Percentiles rank a stretch among this genome's conserved stretches.
These are phyloP conservation scores for Solenopsis fugax DNA, from an alignment of 1,140 invertebrate genomes.

Conservation along the genomic window DNA sequence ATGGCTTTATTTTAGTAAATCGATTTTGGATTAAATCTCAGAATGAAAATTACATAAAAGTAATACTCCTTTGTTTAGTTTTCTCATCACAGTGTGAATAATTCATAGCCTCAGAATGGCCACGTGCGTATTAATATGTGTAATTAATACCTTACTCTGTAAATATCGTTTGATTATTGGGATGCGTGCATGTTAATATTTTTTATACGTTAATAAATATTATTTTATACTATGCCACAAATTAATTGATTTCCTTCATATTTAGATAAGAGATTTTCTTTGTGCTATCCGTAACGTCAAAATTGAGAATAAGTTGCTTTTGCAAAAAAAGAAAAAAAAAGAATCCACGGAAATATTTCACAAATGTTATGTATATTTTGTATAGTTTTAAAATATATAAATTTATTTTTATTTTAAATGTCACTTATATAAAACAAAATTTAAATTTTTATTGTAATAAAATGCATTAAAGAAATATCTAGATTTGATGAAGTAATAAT, in stretches of 20 bases:
- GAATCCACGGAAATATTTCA: background rate
- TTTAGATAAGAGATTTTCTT: background rate
- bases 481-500: background rate
- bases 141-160: conserved; percentile 67
- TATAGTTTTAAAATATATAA: background rate
- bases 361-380: background rate
- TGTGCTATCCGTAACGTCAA: background rate
- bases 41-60: conserved; percentile 3
- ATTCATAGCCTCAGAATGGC: background rate
- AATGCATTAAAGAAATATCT: background rate
- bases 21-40: background rate
- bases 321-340: background rate
- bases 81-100: background rate
- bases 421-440: background rate
- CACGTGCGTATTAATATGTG: conserved; percentile 39
- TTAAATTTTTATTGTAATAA: background rate
- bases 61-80: conserved; percentile 9
- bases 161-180: conserved; percentile 65
- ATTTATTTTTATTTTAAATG: conserved; percentile 5
- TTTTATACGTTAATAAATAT: conserved; percentile 75
- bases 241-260: conserved; percentile 21
- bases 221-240: conserved; percentile 34
- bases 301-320: background rate
- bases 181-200: conserved; percentile 64
- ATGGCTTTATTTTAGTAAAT: background rate